Evolutionary conservation across 2,888 invertebrate genomes (phyloP).

Genomic region (Esperia sulphurella): DNA sequence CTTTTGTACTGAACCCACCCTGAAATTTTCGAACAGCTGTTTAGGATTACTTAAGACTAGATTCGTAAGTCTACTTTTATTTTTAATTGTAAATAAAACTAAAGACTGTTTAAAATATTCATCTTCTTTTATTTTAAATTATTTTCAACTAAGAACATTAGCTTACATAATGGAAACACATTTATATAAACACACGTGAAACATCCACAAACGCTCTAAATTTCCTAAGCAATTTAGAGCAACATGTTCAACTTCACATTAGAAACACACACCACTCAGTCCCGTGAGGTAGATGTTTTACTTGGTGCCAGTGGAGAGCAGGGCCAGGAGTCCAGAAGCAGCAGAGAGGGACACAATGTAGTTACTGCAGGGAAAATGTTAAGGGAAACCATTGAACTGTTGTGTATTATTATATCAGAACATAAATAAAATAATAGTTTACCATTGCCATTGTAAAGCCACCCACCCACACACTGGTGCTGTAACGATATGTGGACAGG

Average conservation of each 20-base stretch:
- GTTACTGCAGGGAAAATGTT: constrained; percentile 79
- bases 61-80: constrained; percentile 38
- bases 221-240: not conserved
- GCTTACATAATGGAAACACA: constrained; percentile 9
- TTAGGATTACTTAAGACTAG: constrained; percentile 27
- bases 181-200: constrained; percentile 8
- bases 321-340: constrained; percentile 93
- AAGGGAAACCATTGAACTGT: constrained; percentile 17
- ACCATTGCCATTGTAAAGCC: no score
- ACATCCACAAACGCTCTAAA: not conserved
- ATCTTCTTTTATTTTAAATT: constrained; percentile 60
- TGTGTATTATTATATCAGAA: not conserved
- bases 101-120: constrained; percentile 46
- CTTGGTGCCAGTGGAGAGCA: constrained; percentile 95
- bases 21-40: constrained; percentile 42
- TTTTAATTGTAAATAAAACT: constrained; percentile 67
- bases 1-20: constrained; percentile 60
- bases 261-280: constrained; percentile 27
- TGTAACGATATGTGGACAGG: no score
- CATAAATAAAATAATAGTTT: not conserved
- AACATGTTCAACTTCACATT: constrained; percentile 9
- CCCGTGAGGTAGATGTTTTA: constrained; percentile 48
- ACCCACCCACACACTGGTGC: no score
- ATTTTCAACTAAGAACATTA: constrained; percentile 46
- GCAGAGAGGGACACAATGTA: constrained; percentile 94